Percentiles rank a stretch among this genome's conserved stretches.
phyloP scores from a whole-genome alignment of 1,140 invertebrate genomes.

The Zaprionus gabonicus region DNA sequence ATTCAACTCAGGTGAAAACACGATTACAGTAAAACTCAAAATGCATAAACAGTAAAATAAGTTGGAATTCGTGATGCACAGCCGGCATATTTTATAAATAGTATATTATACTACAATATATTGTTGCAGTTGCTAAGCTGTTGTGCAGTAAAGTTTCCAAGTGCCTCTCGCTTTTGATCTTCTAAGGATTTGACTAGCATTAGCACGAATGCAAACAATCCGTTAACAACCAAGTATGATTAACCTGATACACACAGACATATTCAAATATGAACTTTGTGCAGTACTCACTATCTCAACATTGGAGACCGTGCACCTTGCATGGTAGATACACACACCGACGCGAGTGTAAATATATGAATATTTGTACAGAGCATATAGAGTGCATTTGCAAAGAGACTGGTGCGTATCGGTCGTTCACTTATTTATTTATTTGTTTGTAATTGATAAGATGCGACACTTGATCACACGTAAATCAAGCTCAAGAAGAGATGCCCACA shows the following conservation, averaged over 20 bases:
- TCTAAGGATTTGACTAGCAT: not conserved
- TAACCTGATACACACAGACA: not conserved
- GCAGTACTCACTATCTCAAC: not conserved
- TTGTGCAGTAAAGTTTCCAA: not conserved
- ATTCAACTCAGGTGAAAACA: not conserved
- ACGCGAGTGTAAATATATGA: not conserved
- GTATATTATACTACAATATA: not conserved
- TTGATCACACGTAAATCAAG: constrained; percentile 30
- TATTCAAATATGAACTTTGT: not conserved
- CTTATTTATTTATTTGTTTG: constrained; percentile 33
- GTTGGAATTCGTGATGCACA: not conserved
- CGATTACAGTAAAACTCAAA: not conserved
- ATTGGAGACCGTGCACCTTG: not conserved
- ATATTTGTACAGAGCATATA: not conserved
- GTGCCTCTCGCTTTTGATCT: not conserved
- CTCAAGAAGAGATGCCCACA: constrained; percentile 12
- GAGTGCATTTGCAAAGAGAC: not conserved
- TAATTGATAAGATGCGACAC: constrained; percentile 31
- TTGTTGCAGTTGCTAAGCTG: not conserved
- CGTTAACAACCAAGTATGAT: not conserved
- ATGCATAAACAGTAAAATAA: not conserved
- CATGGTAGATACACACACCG: not conserved
- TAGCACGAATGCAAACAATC: constrained; percentile 1
- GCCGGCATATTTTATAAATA: not conserved
- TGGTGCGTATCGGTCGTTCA: constrained; percentile 34